phyloP scores from a whole-genome alignment of 2,888 invertebrate species.

The Amiota minor region DNA sequence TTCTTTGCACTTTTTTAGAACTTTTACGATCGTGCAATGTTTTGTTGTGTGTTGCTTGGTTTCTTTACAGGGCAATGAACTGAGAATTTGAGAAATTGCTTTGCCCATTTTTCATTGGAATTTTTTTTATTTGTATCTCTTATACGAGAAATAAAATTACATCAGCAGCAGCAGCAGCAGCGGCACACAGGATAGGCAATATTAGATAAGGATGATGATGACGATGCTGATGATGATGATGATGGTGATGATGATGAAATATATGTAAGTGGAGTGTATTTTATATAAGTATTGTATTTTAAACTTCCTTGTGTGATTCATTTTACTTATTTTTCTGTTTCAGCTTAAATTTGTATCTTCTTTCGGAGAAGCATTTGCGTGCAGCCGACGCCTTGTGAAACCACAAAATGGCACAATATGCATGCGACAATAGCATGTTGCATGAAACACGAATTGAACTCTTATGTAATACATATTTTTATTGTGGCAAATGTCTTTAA shows the following conservation, averaged over 20 bases:
- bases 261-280: too few species aligned
- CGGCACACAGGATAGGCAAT: background rate
- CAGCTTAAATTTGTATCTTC: too few species aligned
- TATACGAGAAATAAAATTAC: background rate
- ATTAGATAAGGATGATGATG: background rate
- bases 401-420: background rate
- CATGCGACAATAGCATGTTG: background rate
- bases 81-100: conserved; percentile 45
- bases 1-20: conserved; percentile 22
- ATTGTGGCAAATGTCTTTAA: too few species aligned
- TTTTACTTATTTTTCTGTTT: too few species aligned
- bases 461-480: too few species aligned
- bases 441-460: background rate
- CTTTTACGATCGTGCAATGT: background rate
- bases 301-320: too few species aligned
- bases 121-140: conserved; percentile 28
- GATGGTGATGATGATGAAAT: too few species aligned
- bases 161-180: background rate
- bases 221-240: too few species aligned
- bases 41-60: background rate
- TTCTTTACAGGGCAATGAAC: conserved; percentile 61
- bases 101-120: conserved; percentile 54
- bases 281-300: too few species aligned
- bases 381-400: background rate
- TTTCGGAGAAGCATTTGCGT: too few species aligned